These are phyloP conservation scores for Epizoanthus stellaris DNA, from an alignment of 92 coral and sea anemone species.

Conservation along the genomic window DNA sequence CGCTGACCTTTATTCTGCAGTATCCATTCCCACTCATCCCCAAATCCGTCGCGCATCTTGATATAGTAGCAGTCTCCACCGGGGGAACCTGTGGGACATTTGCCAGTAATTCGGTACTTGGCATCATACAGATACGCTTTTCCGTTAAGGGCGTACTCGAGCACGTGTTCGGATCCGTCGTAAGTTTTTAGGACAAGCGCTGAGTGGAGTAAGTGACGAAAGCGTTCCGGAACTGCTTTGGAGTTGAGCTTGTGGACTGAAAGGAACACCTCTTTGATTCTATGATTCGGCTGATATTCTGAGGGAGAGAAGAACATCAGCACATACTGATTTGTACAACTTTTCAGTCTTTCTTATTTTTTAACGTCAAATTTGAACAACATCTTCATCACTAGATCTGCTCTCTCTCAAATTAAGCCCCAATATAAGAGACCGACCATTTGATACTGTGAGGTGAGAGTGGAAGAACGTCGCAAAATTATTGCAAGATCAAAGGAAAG, in stretches of 20 bases:
- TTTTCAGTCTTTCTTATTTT: background rate
- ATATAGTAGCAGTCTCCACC: constrained; percentile 23
- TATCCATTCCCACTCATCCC: constrained; percentile 48
- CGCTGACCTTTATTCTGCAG: constrained; percentile 50
- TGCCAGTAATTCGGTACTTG: constrained; percentile 29
- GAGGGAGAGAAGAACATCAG: background rate
- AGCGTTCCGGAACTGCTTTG: constrained; percentile 24
- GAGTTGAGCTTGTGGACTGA: constrained; percentile 24
- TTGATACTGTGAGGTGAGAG: no score
- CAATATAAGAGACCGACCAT: no score
- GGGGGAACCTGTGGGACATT: constrained; percentile 45
- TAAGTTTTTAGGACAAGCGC: constrained; percentile 63
- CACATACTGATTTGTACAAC: background rate
- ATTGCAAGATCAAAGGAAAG: no score
- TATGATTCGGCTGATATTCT: constrained; percentile 28
- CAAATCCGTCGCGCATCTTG: constrained; percentile 35
- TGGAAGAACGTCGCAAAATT: no score
- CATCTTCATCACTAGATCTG: no score
- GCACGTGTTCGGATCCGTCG: constrained; percentile 54
- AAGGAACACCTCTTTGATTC: constrained; percentile 32
- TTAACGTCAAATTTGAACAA: background rate
- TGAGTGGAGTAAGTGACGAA: constrained; percentile 53
- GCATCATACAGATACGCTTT: constrained; percentile 60
- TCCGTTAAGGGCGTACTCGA: constrained; percentile 65
- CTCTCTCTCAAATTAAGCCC: no score